phyloP scores from a whole-genome alignment of 2,113 vertebrate genomes.

The Corythornis vintsioides region DNA sequence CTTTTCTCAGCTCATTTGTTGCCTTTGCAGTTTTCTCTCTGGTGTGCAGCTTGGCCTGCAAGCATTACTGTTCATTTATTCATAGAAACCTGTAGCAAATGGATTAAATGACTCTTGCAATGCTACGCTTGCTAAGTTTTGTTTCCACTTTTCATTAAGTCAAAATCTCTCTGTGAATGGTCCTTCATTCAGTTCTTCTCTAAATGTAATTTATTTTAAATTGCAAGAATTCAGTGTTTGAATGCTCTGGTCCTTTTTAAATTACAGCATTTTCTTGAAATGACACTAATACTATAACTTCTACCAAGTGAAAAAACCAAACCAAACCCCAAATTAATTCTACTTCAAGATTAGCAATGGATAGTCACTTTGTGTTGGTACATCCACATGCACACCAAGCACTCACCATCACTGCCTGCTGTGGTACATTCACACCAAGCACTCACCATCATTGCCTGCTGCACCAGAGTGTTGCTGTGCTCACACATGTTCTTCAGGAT shows the following conservation, averaged over 20 bases:
- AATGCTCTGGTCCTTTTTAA: neutral
- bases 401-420: no score
- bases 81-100: neutral
- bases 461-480: conserved; percentile 96
- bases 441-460: conserved; percentile 98
- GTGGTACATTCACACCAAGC: no score
- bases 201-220: neutral
- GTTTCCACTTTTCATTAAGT: neutral
- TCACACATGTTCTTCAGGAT: conserved; percentile 99
- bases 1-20: neutral
- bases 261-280: neutral
- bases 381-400: neutral
- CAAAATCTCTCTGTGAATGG: neutral
- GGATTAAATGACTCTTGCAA: neutral
- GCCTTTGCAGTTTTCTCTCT: neutral
- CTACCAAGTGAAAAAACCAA: neutral
- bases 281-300: neutral
- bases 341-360: neutral
- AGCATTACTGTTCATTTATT: neutral
- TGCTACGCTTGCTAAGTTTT: neutral
- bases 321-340: neutral
- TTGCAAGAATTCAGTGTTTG: neutral
- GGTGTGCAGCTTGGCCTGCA: neutral
- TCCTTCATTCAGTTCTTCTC: neutral
- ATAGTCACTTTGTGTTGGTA: neutral